These are phyloP conservation scores for Terrapene triunguis DNA, from an alignment of 2,113 vertebrate genomes.

Conservation along the genomic window DNA sequence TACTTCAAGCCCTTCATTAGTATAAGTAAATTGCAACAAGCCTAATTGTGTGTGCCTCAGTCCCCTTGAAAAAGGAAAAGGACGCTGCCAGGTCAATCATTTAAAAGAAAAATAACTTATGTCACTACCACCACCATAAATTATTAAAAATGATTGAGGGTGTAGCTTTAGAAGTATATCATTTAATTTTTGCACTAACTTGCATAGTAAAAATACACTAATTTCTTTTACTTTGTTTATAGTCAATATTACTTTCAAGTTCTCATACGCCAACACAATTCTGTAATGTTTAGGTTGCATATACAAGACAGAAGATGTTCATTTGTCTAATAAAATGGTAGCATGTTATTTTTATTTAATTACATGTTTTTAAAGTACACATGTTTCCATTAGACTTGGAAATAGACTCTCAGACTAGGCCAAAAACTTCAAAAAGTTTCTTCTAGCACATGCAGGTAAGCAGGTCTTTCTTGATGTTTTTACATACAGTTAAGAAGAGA, in stretches of 20 bases:
- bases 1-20: too few species aligned
- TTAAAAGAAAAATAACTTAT: slow-evolving; percentile 23
- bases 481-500: too few species aligned
- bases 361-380: too few species aligned
- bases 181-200: slow-evolving; percentile 14
- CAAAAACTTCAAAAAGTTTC: too few species aligned
- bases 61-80: too few species aligned
- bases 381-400: too few species aligned
- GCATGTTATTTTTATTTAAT: neutral
- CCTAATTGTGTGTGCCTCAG: too few species aligned
- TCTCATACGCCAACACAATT: neutral
- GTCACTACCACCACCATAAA: slow-evolving; percentile 51
- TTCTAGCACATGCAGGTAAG: too few species aligned
- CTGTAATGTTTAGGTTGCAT: neutral
- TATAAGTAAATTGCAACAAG: too few species aligned
- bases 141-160: slow-evolving; percentile 43
- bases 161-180: slow-evolving; percentile 3
- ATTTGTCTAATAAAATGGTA: neutral
- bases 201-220: slow-evolving; percentile 3
- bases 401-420: too few species aligned
- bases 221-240: neutral
- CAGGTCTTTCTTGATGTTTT: too few species aligned
- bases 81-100: neutral
- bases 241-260: neutral
- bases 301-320: neutral